phyloP scores from a whole-genome alignment of 2,113 vertebrate genomes.

The Mus pahari region DNA sequence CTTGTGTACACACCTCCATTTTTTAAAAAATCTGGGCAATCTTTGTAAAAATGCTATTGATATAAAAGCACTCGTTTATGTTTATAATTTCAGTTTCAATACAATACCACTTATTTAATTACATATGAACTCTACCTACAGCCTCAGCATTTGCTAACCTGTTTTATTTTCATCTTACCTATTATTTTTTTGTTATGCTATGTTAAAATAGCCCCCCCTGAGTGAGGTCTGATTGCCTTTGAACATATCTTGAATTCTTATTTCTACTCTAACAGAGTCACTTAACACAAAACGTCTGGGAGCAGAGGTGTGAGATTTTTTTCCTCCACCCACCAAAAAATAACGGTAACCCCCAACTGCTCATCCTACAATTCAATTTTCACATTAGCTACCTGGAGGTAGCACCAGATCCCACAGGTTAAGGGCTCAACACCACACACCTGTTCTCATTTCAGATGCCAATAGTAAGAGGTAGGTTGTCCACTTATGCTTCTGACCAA shows the following conservation, averaged over 20 bases:
- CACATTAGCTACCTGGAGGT: background rate
- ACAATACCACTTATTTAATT: background rate
- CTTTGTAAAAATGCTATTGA: background rate
- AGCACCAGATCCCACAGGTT: background rate
- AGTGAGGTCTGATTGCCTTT: background rate
- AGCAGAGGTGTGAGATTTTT: background rate
- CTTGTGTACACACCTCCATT: background rate
- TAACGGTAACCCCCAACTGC: background rate
- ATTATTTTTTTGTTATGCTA: background rate
- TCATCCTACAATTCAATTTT: background rate
- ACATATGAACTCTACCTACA: background rate
- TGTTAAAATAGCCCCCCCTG: background rate
- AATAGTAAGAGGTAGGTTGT: background rate
- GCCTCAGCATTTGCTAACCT: background rate
- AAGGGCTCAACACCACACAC: background rate
- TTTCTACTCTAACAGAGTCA: background rate
- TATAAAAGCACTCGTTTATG: background rate
- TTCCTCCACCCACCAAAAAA: background rate
- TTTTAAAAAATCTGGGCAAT: background rate
- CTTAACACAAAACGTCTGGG: background rate
- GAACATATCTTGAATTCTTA: background rate
- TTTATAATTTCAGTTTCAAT: background rate
- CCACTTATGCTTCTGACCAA: background rate
- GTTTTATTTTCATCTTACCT: background rate
- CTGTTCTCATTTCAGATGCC: background rate